phyloP scores from a whole-genome alignment of 2,888 invertebrate genomes.

The Cetonia aurata region DNA sequence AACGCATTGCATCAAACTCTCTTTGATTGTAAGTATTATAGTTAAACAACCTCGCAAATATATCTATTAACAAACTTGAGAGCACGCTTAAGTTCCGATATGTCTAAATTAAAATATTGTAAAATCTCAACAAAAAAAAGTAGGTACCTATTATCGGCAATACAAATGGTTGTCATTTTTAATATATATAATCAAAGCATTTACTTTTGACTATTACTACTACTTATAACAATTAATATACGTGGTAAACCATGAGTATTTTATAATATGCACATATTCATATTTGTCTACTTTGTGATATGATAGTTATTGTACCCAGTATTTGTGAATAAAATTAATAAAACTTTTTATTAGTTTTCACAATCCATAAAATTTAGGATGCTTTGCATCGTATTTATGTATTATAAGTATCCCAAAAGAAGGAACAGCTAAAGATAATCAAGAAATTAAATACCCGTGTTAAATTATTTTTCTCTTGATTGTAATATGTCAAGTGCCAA shows the following conservation, averaged over 20 bases:
- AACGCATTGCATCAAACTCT: slow-evolving; percentile 10
- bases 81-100: too few species aligned
- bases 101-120: too few species aligned
- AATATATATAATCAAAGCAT: slow-evolving; percentile 15
- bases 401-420: too few species aligned
- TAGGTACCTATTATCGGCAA: neutral
- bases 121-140: too few species aligned
- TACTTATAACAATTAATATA: slow-evolving; percentile 27
- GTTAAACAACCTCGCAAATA: too few species aligned
- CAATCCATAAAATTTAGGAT: too few species aligned
- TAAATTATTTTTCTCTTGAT: too few species aligned
- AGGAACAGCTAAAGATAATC: neutral
- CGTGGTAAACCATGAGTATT: slow-evolving; percentile 18
- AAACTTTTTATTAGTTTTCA: neutral
- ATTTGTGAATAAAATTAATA: slow-evolving; percentile 45
- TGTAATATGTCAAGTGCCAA: too few species aligned
- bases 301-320: slow-evolving; percentile 48
- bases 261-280: slow-evolving; percentile 53
- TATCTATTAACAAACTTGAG: too few species aligned
- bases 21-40: slow-evolving; percentile 18
- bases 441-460: too few species aligned
- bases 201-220: slow-evolving; percentile 26
- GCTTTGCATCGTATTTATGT: too few species aligned
- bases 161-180: neutral
- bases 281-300: slow-evolving; percentile 58